Conservation (phyloP, 2,888 invertebrate genomes). For the Artemia sinica region DNA sequence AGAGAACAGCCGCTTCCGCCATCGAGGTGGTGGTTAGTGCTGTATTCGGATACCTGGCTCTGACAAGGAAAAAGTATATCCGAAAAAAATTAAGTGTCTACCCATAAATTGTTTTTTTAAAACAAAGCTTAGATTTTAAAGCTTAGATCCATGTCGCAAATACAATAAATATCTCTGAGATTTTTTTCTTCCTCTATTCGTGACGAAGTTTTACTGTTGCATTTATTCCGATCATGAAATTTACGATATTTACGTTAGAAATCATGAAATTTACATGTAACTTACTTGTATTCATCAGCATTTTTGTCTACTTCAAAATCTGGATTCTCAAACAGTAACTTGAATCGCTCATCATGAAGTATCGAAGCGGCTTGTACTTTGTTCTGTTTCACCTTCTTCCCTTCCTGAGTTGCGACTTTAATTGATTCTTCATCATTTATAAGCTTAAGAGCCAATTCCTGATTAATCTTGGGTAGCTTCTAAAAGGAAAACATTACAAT, state of each 20-base stretch:
- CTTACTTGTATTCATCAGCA: slow-evolving; percentile 57
- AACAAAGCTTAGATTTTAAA: no score
- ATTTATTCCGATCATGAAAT: no score
- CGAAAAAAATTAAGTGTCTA: slow-evolving; percentile 3
- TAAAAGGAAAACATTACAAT: slow-evolving; percentile 27
- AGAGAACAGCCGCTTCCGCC: no score
- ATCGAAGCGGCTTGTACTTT: slow-evolving; percentile 38
- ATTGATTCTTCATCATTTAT: slow-evolving; percentile 42
- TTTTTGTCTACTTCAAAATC: slow-evolving; percentile 77
- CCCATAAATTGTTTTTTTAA: no score
- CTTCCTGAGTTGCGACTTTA: slow-evolving; percentile 33
- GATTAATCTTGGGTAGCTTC: slow-evolving; percentile 69
- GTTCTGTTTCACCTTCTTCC: slow-evolving; percentile 42
- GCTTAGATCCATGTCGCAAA: not conserved
- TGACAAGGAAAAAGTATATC: not conserved
- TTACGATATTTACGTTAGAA: no score
- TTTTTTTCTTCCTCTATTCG: no score
- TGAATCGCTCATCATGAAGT: slow-evolving; percentile 72
- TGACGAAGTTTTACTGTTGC: no score
- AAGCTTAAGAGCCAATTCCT: slow-evolving; percentile 67
- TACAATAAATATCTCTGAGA: no score
- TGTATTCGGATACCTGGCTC: no score
- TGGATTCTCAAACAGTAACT: slow-evolving; percentile 71
- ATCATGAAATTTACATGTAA: not conserved
- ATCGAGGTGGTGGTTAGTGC: no score